Base-by-base conservation (phyloP, 2,797 vertebrate genomes). In the Poecilia wingei region DNA sequence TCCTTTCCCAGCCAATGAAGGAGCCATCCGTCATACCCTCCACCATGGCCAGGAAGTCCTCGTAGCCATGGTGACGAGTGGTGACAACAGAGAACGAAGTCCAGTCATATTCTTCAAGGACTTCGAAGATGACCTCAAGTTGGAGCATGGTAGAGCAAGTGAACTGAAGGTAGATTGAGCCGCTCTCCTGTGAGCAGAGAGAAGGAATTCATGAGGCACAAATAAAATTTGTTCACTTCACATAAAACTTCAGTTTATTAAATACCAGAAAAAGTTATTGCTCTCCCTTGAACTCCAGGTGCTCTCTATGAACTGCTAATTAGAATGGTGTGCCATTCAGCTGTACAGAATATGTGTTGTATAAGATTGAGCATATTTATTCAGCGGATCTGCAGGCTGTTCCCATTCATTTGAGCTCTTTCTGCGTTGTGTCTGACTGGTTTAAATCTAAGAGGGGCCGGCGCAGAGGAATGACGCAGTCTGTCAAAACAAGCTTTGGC, bases 21-120 rank as follows among this genome's bases (percentile, higher is more conserved):
- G 97, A 98, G 61, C 97, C 96, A 72, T 98, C 98, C 0, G 98
- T 99, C 94, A 98, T 94, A 12, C 97, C 96, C 90, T 99, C 97
- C 75, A 98, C 97, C 94, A 98, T 97, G 81, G 96, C 97, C 89
- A 98, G 94, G 84, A 99, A 98, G 91, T 97, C 97, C 93, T 98
- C 96, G 69, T 98, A 97, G 82, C 98, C 98, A 0, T 98, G 98
- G 91, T 97, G 96, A 74, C 97, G 96, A 0, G 98, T 99, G 87
- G 97, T 96, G 73, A 99, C 96, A 18, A 98, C 97, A 0, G 97
- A 97, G 82, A 99, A 99, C 74, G 97, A 78, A 0, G 98, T 99
- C 98, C 98, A 99, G 87, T 99, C 98, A 41, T 98, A 99, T 85
- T 98, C 97, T 80, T 99, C 98, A 49, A 99, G 94, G 77, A 99